These are phyloP conservation scores for Clarias platycephalus DNA, from an alignment of 2,797 vertebrate species.

Conservation along the genomic window DNA sequence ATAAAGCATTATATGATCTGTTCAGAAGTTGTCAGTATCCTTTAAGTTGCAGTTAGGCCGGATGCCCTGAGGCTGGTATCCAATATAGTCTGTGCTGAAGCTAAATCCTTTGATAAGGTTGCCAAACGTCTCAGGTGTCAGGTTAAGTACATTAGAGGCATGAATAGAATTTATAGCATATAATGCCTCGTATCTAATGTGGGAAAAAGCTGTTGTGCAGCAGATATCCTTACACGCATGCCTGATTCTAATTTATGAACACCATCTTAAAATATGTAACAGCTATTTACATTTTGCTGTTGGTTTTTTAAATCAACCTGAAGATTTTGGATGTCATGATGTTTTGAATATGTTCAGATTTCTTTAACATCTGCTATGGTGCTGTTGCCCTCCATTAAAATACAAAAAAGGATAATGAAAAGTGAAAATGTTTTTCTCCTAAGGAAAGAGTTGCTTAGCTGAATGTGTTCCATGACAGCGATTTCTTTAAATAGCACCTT, in stretches of 20 bases:
- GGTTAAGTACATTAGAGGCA: conserved; percentile 23
- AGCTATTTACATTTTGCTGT: conserved; percentile 24
- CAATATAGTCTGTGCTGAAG: conserved; percentile 31
- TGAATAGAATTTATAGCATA: conserved; percentile 1
- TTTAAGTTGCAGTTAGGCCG: conserved; percentile 35
- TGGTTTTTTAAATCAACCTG: background rate
- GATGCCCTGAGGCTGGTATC: conserved; percentile 33
- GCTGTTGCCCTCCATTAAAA: background rate
- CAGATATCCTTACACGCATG: conserved; percentile 16
- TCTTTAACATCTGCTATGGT: background rate
- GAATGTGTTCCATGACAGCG: background rate
- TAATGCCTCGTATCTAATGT: conserved; percentile 10
- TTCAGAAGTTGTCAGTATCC: conserved; percentile 17
- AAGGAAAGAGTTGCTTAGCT: background rate
- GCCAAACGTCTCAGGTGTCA: conserved; percentile 45
- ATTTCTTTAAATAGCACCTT: background rate
- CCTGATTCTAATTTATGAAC: background rate
- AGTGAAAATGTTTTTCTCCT: background rate
- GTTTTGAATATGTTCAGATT: background rate
- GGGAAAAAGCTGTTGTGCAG: conserved; percentile 20
- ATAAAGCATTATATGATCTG: conserved; percentile 16
- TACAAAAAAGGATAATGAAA: background rate
- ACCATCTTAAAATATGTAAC: background rate
- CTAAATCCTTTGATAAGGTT: conserved; percentile 42
- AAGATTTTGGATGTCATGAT: background rate